phyloP scores from a whole-genome alignment of 2,888 invertebrate genomes.

The Phasia obesa region DNA sequence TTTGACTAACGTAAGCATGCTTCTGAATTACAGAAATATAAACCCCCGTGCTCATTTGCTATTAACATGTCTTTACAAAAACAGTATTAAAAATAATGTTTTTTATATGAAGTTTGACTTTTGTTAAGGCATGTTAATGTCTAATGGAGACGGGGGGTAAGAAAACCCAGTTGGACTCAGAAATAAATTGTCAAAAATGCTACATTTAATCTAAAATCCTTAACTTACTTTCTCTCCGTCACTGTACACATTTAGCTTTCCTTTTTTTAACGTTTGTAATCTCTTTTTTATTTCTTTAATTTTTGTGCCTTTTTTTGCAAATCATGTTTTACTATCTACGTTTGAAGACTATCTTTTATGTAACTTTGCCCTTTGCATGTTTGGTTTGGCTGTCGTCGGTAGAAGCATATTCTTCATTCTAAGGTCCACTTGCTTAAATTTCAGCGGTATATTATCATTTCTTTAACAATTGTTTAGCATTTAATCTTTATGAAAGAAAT shows the following conservation, averaged over 20 bases:
- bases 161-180: too few species aligned
- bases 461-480: slow-evolving; percentile 58
- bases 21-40: too few species aligned
- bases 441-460: slow-evolving; percentile 2
- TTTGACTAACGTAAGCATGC: too few species aligned
- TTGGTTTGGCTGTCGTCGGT: slow-evolving; percentile 58
- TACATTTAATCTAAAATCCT: too few species aligned
- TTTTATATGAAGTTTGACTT: too few species aligned
- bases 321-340: slow-evolving; percentile 64
- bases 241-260: slow-evolving; percentile 29
- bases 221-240: neutral
- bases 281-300: slow-evolving; percentile 49
- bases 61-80: too few species aligned
- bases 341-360: slow-evolving; percentile 29
- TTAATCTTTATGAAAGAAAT: slow-evolving; percentile 58
- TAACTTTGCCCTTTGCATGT: slow-evolving; percentile 69
- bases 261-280: slow-evolving; percentile 47
- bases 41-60: too few species aligned
- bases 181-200: too few species aligned
- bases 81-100: too few species aligned
- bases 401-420: slow-evolving; percentile 59
- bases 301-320: slow-evolving; percentile 27
- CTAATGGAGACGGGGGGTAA: too few species aligned
- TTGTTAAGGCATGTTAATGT: too few species aligned
- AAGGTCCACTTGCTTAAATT: slow-evolving; percentile 50